phyloP scores from a whole-genome alignment of 2,888 invertebrate species.

The Drosophila villosipedis region DNA sequence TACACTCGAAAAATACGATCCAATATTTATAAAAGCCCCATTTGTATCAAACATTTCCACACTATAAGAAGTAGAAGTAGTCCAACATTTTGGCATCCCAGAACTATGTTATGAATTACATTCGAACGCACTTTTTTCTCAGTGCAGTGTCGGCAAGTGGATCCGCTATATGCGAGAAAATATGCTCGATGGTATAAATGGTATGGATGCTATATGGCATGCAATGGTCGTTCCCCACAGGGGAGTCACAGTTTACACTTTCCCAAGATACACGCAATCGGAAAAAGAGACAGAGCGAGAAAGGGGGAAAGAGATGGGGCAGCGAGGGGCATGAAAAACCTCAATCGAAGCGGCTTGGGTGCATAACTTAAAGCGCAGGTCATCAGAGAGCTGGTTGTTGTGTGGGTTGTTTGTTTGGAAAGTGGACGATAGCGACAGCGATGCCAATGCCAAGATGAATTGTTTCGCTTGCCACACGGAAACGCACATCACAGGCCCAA shows the following conservation, averaged over 20 bases:
- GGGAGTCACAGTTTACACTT: conserved; percentile 76
- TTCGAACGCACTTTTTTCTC: background rate
- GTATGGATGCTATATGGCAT: conserved; percentile 14
- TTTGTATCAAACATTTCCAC: background rate
- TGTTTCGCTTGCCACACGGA: conserved; percentile 62
- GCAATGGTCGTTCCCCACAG: conserved; percentile 51
- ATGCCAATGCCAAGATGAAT: conserved; percentile 69
- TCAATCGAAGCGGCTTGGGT: conserved; percentile 71
- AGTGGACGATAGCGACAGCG: conserved; percentile 61
- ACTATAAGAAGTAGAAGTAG: background rate
- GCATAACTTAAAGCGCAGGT: conserved; percentile 78
- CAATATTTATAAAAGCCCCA: background rate
- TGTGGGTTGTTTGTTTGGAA: conserved; percentile 76
- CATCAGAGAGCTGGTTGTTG: conserved; percentile 53
- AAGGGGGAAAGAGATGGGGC: conserved; percentile 4
- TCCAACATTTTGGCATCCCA: background rate
- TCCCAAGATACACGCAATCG: conserved; percentile 66
- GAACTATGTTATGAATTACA: background rate
- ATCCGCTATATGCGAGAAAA: conserved; percentile 29
- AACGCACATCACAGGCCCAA: conserved; percentile 71
- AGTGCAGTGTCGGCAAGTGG: conserved; percentile 15
- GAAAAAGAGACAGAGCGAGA: conserved; percentile 23
- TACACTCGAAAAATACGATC: background rate
- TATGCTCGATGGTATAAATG: background rate
- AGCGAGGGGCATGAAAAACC: conserved; percentile 55